Conservation (phyloP, 2,113 vertebrate genomes). For the Pangasianodon hypophthalmus region DNA sequence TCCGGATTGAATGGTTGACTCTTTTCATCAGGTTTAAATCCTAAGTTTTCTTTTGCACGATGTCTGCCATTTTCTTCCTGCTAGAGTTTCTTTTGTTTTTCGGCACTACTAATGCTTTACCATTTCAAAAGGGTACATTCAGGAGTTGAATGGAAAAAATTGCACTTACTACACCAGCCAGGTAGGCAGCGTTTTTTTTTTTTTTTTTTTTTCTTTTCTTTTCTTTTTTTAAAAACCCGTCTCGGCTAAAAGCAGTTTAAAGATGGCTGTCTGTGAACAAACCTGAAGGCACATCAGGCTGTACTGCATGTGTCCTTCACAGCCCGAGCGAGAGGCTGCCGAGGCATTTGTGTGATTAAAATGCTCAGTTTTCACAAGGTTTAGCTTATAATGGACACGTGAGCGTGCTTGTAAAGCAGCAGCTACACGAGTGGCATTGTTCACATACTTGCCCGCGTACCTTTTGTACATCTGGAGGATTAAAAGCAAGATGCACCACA, state of each 20-base stretch:
- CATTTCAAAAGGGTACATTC: neutral
- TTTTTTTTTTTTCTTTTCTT: too few species aligned
- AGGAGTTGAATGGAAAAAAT: neutral
- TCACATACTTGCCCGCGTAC: neutral
- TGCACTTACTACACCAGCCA: neutral
- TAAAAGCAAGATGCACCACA: neutral
- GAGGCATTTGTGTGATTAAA: neutral
- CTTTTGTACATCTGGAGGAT: neutral
- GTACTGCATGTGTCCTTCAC: neutral
- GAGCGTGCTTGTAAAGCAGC: neutral
- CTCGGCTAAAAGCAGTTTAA: neutral
- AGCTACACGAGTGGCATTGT: neutral
- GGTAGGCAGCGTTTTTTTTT: neutral
- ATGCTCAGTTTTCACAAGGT: neutral
- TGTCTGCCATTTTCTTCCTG: neutral
- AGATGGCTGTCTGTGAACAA: neutral
- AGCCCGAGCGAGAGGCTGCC: neutral
- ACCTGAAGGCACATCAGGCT: neutral
- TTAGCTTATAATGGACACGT: neutral
- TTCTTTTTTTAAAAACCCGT: neutral
- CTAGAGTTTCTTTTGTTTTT: neutral
- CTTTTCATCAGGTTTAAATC: neutral
- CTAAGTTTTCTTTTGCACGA: neutral
- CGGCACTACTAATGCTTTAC: neutral
- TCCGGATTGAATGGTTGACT: too few species aligned